Base-by-base conservation (phyloP, 2,888 invertebrate species). In the Orthonychiurus folsomi region DNA sequence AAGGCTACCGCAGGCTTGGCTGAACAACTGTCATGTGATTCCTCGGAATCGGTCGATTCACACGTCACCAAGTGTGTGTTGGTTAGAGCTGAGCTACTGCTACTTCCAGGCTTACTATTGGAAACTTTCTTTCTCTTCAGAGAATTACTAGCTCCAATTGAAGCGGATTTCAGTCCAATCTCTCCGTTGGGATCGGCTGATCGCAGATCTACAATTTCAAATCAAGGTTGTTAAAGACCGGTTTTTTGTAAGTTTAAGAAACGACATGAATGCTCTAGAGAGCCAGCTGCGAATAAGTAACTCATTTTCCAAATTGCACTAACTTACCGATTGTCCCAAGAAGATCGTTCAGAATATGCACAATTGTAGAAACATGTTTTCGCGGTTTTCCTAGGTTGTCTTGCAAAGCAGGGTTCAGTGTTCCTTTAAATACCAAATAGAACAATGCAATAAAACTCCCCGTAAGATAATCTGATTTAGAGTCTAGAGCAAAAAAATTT, bases 271-370 rank as follows among this genome's bases (percentile, higher is more conserved):
- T n/a, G n/a, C n/a, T n/a, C n/a, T n/a, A n/a, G n/a, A n/a, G n/a
- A n/a, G n/a, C n/a, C n/a, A n/a, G n/a, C n/a, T n/a, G n/a, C n/a
- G n/a, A n/a, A n/a, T n/a, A n/a, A n/a, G n/a, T n/a, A n/a, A n/a
- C n/a, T n/a, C n/a, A n/a, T n/a, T n/a, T n/a, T n/a, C n/a, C n/a
- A n/a, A n/a, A n/a, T n/a, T n/a, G n/a, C n/a, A n/a, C n/a, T n/a
- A n/a, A n/a, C 52, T 52, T 23, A 20, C 24, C 52, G 9, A 52
- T 52, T 20, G 52, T 52, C 52, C 71, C 71, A 67, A 94, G 80
- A 74, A 94, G 82, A 79, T 94, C 95, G 78, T 94, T 94, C 72
- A 95, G 80, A 78, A 95, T 94, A 78, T 95, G 94, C 72, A 94
- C 92, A 69, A 95, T 93, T 55, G 94, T 95, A 63, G 90, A 91